Evolutionary conservation across 2,113 vertebrate species (phyloP), one percentile per base, ranked within the genome.

Genomic region (Opisthocomus hoazin): DNA sequence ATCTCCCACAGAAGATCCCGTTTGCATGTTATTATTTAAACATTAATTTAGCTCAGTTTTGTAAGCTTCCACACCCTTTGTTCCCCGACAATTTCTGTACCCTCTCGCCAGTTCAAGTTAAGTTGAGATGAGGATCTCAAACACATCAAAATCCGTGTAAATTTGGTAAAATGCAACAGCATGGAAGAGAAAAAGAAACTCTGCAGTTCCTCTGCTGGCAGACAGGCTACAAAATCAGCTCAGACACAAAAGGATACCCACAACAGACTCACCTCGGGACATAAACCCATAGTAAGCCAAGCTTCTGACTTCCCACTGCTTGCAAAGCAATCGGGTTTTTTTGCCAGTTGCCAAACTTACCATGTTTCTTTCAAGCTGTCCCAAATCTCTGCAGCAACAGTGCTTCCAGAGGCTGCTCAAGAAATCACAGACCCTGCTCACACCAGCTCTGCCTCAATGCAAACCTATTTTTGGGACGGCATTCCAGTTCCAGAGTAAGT

Each of bases 401-500:
- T 43, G 12, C 20, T 71, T 81, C 18, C 43, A 81, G n/a, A 84
- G 10, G 32, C 39, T 71, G 39, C 48, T 39, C 36, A 68, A 50
- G 45, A 74, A 88, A 64, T 27, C 29, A 51, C 9, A 61, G 61
- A 78, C 14, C 10, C 23, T 57, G 65, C 50, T 75, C 50, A 54
- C 43, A 57, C 10, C 39, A 60, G 15, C 0, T 0, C 36, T 56
- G 9, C 13, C 60, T 48, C 51, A 58, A 57, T 2, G 2, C 15
- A 84, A 74, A 51, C 7, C 27, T 41, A 18, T 9, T 54, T 43
- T 37, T 2, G 37, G 45, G 50, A 8, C 0, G 0, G 13, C 10
- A 45, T n/a, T 58, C 50, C 50, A 53, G 18, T 78, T 78, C 51
- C 20, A 66, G 53, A 46, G 7, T 39, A 82, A 70, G 20, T 29